Evolutionary conservation across 2,888 invertebrate genomes (phyloP).

Genomic region (Tortrix viridana): DNA sequence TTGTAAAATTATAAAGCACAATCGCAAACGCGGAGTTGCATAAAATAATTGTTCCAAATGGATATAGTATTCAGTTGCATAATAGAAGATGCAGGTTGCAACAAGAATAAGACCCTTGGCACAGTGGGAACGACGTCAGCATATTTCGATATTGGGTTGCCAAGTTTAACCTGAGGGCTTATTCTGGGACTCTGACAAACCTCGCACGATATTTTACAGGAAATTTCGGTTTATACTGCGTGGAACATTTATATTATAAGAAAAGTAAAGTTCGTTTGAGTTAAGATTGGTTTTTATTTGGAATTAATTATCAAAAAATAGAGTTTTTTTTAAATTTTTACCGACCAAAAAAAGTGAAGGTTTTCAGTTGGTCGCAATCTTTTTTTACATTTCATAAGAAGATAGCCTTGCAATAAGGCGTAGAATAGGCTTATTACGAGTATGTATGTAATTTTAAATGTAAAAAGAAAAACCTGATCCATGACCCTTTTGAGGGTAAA

Average conservation of each 20-base stretch:
- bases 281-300: too few relatives aligned
- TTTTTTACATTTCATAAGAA: too few relatives aligned
- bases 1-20: neutral
- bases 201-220: constrained; percentile 44
- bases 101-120: constrained; percentile 49
- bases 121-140: constrained; percentile 60
- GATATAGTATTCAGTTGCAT: constrained; percentile 25
- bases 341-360: too few relatives aligned
- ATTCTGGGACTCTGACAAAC: constrained; percentile 57
- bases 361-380: too few relatives aligned
- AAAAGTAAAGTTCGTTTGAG: too few relatives aligned
- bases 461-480: too few relatives aligned
- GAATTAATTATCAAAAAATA: too few relatives aligned
- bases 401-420: too few relatives aligned
- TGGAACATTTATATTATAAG: neutral
- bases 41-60: constrained; percentile 31
- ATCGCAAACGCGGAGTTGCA: constrained; percentile 17
- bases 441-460: too few relatives aligned
- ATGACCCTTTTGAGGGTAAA: too few relatives aligned
- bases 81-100: constrained; percentile 45
- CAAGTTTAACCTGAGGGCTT: constrained; percentile 63
- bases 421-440: too few relatives aligned
- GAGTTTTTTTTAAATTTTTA: too few relatives aligned
- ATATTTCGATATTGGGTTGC: constrained; percentile 68
- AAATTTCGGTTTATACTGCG: constrained; percentile 1